These are phyloP conservation scores for Phoebastria nigripes DNA, from an alignment of 2,797 vertebrate genomes.

Conservation along the genomic window DNA sequence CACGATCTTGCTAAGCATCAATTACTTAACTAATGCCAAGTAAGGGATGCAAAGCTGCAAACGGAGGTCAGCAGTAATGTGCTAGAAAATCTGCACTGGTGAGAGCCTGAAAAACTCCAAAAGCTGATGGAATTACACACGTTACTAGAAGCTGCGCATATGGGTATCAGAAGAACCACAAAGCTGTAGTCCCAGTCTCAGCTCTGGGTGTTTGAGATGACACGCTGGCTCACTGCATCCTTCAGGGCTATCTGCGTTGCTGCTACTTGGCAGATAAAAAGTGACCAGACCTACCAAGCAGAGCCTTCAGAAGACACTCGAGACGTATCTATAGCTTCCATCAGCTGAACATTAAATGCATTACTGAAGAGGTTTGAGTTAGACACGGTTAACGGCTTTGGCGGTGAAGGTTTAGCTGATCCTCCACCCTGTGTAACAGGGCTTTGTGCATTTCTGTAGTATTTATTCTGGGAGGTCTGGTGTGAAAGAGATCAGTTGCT, in stretches of 20 bases:
- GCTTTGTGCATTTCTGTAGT: background rate
- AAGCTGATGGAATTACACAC: accelerated
- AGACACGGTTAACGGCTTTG: background rate
- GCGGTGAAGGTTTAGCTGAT: background rate
- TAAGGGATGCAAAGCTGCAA: background rate
- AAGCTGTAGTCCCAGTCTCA: background rate
- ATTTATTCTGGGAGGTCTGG: background rate
- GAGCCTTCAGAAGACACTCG: background rate
- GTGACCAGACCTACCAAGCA: accelerated
- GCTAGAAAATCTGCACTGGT: background rate
- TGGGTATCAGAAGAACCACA: background rate
- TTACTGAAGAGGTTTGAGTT: background rate
- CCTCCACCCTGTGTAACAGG: background rate
- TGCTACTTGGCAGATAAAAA: background rate
- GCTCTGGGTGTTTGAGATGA: too few species aligned
- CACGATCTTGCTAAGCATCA: accelerated
- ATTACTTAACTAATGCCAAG: accelerated
- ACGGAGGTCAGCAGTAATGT: accelerated
- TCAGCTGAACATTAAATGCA: accelerated
- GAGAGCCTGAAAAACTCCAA: background rate
- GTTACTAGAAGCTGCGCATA: accelerated
- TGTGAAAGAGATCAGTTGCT: background rate
- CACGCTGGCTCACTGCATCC: background rate
- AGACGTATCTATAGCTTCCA: background rate
- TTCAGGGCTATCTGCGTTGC: background rate